Conservation (phyloP, 2,113 vertebrate genomes). For the Cynoglossus semilaevis region DNA sequence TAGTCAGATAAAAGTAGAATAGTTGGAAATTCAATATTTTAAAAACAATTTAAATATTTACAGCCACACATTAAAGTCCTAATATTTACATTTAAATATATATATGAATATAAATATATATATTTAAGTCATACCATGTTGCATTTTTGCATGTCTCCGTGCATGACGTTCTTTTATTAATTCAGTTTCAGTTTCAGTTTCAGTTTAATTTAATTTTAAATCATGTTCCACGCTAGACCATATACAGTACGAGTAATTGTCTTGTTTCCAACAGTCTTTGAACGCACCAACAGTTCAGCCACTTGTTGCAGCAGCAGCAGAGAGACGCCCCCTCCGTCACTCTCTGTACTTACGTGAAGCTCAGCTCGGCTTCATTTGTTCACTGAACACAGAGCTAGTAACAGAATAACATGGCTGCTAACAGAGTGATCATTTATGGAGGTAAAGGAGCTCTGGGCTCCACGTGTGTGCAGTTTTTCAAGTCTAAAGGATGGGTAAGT, state of each 20-base stretch:
- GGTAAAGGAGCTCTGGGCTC: constrained; percentile 87
- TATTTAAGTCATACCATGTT: no score
- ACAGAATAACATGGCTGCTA: constrained; percentile 57
- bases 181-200: no score
- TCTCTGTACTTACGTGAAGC: neutral
- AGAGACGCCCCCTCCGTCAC: constrained; percentile 29
- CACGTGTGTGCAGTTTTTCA: constrained; percentile 83
- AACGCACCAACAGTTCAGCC: constrained; percentile 40
- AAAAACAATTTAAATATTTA: no score
- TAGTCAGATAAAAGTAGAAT: no score
- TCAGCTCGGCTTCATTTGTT: neutral
- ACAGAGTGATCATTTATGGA: constrained; percentile 86
- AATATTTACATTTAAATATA: no score
- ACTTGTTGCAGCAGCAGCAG: constrained; percentile 46
- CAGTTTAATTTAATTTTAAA: no score
- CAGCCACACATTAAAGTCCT: no score
- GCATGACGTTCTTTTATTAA: no score
- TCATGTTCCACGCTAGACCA: no score
- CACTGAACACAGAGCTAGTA: neutral
- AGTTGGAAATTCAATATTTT: no score
- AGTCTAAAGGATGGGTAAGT: constrained; percentile 84
- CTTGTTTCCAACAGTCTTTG: constrained; percentile 17
- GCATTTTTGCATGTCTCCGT: no score
- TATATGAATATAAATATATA: no score
- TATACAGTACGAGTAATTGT: neutral